Conservation (phyloP, 1,140 invertebrate species). For the Tribolium madens region DNA sequence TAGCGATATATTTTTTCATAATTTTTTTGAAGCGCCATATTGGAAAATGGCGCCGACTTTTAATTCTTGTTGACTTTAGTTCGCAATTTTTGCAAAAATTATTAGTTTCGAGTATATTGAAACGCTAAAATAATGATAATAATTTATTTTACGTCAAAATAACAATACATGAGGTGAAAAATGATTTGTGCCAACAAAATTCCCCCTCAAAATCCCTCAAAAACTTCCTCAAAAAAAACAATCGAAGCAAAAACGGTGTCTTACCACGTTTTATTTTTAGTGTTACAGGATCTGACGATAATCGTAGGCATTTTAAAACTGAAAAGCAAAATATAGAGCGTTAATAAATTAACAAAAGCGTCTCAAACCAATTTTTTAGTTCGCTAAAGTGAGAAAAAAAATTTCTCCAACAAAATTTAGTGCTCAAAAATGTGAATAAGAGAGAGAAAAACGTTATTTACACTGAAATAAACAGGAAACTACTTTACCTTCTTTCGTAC, state of each 20-base stretch:
- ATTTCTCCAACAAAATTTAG: background rate
- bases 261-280: conserved; percentile 90
- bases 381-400: background rate
- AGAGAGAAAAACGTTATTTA: background rate
- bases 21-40: too few relatives aligned
- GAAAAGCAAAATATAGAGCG: conserved; percentile 69
- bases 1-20: too few relatives aligned
- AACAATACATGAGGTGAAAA: too few relatives aligned
- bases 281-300: conserved; percentile 88
- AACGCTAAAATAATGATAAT: too few relatives aligned
- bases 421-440: background rate
- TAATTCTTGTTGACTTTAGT: too few relatives aligned
- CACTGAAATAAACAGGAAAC: background rate
- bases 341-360: conserved; percentile 44
- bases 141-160: too few relatives aligned
- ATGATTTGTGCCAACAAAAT: background rate
- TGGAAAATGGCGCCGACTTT: too few relatives aligned
- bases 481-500: conserved; percentile 87
- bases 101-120: too few relatives aligned
- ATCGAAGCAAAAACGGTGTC: conserved; percentile 58
- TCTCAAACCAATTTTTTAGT: conserved; percentile 1
- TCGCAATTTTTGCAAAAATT: too few relatives aligned
- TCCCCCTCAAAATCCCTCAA: background rate
- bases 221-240: background rate
- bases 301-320: conserved; percentile 92